Evolutionary conservation across 2,113 vertebrate genomes (phyloP), one percentile per base, ranked within the genome.

Genomic region (Helogale parvula): DNA sequence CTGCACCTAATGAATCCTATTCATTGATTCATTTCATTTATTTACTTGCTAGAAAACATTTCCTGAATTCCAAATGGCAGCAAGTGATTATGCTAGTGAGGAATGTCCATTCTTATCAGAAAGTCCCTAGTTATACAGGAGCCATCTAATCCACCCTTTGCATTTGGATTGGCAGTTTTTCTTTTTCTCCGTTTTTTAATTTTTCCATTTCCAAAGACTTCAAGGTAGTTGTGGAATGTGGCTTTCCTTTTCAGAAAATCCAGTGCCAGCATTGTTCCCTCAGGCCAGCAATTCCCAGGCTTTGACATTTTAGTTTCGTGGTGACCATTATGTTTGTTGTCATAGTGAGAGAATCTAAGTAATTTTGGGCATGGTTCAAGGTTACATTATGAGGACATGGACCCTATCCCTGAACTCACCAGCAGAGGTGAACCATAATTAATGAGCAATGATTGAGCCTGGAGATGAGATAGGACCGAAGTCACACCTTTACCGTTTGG

Each of bases 241-340:
- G 35, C 31, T 98, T 94, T 91, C 38, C 60, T 94, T 92, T 97
- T 86, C 54, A 94, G 86, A 93, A 82, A 68, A 93, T 50, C n/a
- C 71, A 52, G 31, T 79, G 71, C 89, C 80, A 89, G 86, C 92
- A 91, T 89, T 82, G 69, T 95, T 94, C 54, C 45, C 88, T 54
- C 17, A 27, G 86, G 21, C 35, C 65, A 93, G 50, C 15, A 66
- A 83, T 90, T 94, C 50, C 27, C 63, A 88, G 52, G 21, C 68
- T 87, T 94, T 85, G 60, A 68, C 83, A 79, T 69, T 86, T 98
- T 66, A 92, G 41, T 91, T 94, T 91, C 83, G 60, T 89, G 54
- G 50, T 96, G 19, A 79, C 66, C 25, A 31, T 88, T 92, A 29
- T 77, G 71, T 96, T 96, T 96, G 76, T 95, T 88, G 93, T 94